Base-by-base conservation (phyloP, 1,140 invertebrate genomes). In the Drosophila santomea region DNA sequence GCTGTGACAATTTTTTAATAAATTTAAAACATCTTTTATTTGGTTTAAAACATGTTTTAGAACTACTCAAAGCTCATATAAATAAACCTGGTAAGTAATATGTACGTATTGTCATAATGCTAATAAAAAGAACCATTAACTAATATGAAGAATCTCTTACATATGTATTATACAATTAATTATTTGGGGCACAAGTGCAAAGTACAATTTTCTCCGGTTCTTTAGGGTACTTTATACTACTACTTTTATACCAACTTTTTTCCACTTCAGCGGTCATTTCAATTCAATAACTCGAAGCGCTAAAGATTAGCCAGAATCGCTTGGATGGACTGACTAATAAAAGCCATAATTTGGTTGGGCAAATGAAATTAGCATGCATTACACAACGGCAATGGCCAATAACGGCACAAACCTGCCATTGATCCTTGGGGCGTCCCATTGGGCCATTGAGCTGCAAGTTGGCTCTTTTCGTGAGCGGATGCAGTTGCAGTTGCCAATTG, bases 311-410 rank as follows among this genome's bases (percentile, higher is more conserved):
- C 64, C 47, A n/a, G 60, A 66, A 66, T 44, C 64, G 38, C 50
- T 55, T 38, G 23, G 8, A 28, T 51, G 44, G 47, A 41, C 59
- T 52, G 48, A 58, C 67, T 60, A 86, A 88, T 89, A 88, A 88
- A 80, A 80, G 81, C 79, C 86, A 88, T 88, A 83, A 88, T 88
- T 89, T 83, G 63, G 68, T 28, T 55, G 47, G 56, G 75, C 81
- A 89, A 88, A 88, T 89, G 66, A 80, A 88, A 88, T 88, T 88
- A 88, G 73, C 83, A 88, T 88, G 83, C 79, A 88, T 88, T 83
- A 83, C 60, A 82, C 58, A 83, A 73, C 75, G 85, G 75, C 74
- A 61, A 82, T 69, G 83, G 75, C 63, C 79, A 89, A 88, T 89
- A 88, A 89, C 83, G 83, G 83, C 79, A 89, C 45, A 88, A 88